Evolutionary conservation across 2,113 vertebrate species (phyloP).

Genomic region (Aphyosemion australe): DNA sequence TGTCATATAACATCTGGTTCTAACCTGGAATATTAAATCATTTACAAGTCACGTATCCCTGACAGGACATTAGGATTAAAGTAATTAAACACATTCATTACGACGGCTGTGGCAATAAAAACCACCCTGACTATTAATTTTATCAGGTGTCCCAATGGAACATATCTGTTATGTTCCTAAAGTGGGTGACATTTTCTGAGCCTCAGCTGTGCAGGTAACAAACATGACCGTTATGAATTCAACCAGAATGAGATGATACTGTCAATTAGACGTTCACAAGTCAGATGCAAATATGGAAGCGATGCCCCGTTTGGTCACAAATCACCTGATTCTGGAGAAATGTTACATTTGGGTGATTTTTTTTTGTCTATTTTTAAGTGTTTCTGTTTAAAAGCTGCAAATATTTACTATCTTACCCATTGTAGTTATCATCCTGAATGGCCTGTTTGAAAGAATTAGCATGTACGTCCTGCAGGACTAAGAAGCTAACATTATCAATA

Average conservation of each 20-base stretch:
- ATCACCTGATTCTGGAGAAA: conserved; percentile 40
- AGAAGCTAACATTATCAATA: too few species aligned
- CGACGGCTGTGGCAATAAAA: conserved; percentile 6
- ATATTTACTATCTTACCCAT: too few species aligned
- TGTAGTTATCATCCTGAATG: too few species aligned
- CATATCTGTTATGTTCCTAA: conserved; percentile 9
- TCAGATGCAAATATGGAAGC: conserved; percentile 46
- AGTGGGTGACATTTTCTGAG: background rate
- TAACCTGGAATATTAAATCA: conserved; percentile 46
- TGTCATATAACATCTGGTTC: conserved; percentile 58
- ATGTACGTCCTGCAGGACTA: too few species aligned
- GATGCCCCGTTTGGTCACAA: conserved; percentile 43
- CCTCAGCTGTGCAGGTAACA: background rate
- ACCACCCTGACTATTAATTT: conserved; percentile 12
- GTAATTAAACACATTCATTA: conserved; percentile 29
- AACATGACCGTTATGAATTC: background rate
- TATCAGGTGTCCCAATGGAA: conserved; percentile 11
- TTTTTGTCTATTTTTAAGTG: conserved; percentile 33
- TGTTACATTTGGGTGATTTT: conserved; percentile 56
- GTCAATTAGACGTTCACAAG: conserved; percentile 21
- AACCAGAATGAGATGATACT: conserved; percentile 1
- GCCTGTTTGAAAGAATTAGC: too few species aligned
- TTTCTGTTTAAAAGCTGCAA: too few species aligned
- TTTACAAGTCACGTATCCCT: conserved; percentile 20
- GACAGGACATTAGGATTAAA: conserved; percentile 25